These are phyloP conservation scores for Stichodactyla helianthus DNA, from an alignment of 64 coral and sea anemone genomes.

Conservation along the genomic window DNA sequence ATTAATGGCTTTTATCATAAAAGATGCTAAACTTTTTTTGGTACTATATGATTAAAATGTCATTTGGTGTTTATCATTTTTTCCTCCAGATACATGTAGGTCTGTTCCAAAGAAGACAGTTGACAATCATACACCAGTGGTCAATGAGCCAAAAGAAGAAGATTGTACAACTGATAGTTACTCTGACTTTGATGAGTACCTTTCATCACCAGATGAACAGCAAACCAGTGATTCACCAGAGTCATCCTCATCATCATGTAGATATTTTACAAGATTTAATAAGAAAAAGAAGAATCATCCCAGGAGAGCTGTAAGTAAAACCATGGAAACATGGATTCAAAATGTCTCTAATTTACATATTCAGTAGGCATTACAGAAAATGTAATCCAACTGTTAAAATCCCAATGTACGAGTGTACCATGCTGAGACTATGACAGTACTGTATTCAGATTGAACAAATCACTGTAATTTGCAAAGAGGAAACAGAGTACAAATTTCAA, in stretches of 20 bases:
- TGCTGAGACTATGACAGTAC: too few relatives aligned
- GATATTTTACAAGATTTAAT: not conserved
- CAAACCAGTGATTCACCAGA: not conserved
- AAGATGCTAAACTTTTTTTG: too few relatives aligned
- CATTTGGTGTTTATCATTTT: not conserved
- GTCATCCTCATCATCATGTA: not conserved
- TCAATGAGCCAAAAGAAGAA: not conserved
- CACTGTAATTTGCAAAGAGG: too few relatives aligned
- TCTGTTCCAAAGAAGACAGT: not conserved
- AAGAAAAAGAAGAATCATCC: not conserved
- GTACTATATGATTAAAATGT: too few relatives aligned
- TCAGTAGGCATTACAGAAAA: too few relatives aligned
- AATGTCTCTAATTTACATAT: too few relatives aligned
- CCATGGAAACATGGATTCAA: not conserved
- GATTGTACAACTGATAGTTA: not conserved
- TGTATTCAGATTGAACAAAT: too few relatives aligned
- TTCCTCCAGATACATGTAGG: not conserved
- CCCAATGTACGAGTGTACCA: too few relatives aligned
- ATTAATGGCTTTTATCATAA: too few relatives aligned
- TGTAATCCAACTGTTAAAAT: too few relatives aligned
- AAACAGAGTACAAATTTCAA: too few relatives aligned
- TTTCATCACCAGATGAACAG: not conserved
- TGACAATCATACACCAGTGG: not conserved
- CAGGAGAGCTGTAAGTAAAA: not conserved
- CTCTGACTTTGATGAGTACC: conserved; percentile 2